Percentiles rank a stretch among this genome's conserved stretches.
Conservation (phyloP, 1,140 invertebrate species). For the Rhagoletis pomonella region DNA sequence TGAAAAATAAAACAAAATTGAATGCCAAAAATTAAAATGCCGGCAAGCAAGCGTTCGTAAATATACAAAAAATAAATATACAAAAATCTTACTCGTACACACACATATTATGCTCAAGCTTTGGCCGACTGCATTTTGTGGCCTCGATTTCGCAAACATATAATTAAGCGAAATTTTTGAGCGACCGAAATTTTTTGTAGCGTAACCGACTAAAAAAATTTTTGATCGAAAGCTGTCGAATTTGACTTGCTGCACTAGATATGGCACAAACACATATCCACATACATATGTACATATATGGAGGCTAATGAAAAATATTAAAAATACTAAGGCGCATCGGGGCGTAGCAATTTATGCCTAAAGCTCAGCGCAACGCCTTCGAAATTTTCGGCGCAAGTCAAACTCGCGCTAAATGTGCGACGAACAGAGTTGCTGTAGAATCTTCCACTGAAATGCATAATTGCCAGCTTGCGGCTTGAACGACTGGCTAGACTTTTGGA, state of each 20-base stretch:
- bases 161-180: constrained; percentile 43
- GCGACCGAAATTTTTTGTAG: constrained; percentile 1
- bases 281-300: no score
- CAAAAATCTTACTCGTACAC: neutral
- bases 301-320: neutral
- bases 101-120: neutral
- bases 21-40: neutral
- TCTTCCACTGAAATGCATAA: constrained; percentile 32
- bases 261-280: no score
- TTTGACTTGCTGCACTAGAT: neutral
- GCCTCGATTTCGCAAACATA: neutral
- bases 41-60: neutral
- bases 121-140: neutral
- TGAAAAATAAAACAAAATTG: neutral
- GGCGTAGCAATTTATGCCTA: constrained; percentile 32
- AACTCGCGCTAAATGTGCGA: neutral
- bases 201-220: neutral
- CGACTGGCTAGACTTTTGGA: constrained; percentile 33
- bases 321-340: constrained; percentile 2
- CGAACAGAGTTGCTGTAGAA: neutral
- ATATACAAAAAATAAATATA: neutral
- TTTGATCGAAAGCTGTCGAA: constrained; percentile 50
- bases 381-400: constrained; percentile 7
- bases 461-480: constrained; percentile 22
- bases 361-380: constrained; percentile 30